These are phyloP conservation scores for Cryptocephalus moraei DNA, from an alignment of 2,888 invertebrate species.

Conservation along the genomic window DNA sequence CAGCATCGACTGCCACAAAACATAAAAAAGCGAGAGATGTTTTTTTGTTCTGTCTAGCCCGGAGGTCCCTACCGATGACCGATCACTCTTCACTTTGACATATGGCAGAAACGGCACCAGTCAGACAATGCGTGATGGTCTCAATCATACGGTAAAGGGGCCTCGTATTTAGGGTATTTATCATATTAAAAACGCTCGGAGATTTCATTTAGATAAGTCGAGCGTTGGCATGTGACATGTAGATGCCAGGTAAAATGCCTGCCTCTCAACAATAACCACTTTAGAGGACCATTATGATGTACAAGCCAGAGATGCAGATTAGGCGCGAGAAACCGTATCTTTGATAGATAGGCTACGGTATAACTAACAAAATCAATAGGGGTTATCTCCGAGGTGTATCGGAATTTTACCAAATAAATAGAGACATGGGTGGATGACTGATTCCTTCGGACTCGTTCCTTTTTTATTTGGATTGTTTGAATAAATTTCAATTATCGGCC, in stretches of 20 bases:
- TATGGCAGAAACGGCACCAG: constrained; percentile 33
- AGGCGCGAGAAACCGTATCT: constrained; percentile 12
- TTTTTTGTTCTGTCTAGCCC: constrained; percentile 22
- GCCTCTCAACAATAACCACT: constrained; percentile 32
- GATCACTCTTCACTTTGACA: constrained; percentile 38
- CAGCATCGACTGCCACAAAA: constrained; percentile 15
- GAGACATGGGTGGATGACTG: no score
- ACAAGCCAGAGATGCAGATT: constrained; percentile 20
- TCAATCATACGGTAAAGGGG: constrained; percentile 27
- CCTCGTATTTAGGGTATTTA: constrained; percentile 33
- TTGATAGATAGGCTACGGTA: constrained; percentile 19
- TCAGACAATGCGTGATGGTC: constrained; percentile 32
- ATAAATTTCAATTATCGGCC: no score
- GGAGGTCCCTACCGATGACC: constrained; percentile 34
- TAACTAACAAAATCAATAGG: constrained; percentile 12
- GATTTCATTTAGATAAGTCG: constrained; percentile 35
- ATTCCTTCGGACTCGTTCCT: no score
- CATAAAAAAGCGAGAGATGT: constrained; percentile 9
- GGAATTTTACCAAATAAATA: not conserved
- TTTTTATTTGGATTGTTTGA: no score
- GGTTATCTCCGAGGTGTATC: constrained; percentile 11
- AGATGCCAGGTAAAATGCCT: constrained; percentile 28
- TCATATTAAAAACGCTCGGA: constrained; percentile 33
- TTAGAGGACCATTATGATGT: constrained; percentile 22
- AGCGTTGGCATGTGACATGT: constrained; percentile 31